Base-by-base conservation (phyloP, 2,888 invertebrate genomes). In the Xylocampa areola region DNA sequence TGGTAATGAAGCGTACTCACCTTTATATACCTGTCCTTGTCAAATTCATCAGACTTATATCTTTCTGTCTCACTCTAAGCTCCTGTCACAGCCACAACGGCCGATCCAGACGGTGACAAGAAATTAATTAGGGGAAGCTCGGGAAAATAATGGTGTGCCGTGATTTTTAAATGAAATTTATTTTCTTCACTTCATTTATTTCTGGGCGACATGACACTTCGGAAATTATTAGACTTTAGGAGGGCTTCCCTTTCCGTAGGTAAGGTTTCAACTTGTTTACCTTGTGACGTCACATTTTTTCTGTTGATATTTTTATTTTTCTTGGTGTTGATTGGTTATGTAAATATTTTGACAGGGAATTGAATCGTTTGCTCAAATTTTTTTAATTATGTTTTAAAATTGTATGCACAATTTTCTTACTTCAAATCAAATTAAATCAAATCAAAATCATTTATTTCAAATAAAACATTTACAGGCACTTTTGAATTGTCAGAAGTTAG, bases 131-230 rank as follows among this genome's bases (percentile, higher is more conserved):
- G 92, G 91, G 90, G 90, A 91, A 90, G 87, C 88, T 82, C 80
- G 85, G 87, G 88, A 89, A 90, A 92, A 93, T 92, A 93, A 93
- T 93, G 92, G 92, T 88, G 80, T 79, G 87, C 88, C 90, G 90
- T 91, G 92, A 92, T 93, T 93, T 93, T 93, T 93, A 92, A 92
- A 93, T 90, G 90, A 90, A 92, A 92, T 92, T 92, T 91, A 92
- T 91, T 92, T 91, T 90, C 91, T 91, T 77, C 92, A 90, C 87
- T 92, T 92, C 93, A 93, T 92, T 92, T 92, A 91, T 92, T 92
- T 88, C 87, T 79, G 81, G 85, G 86, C 86, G 88, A 92, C 92
- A 91, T 92, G 92, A 92, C 93, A 90, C 91, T 90, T 90, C 85
- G 89, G 91, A 91, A 92, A 92, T 92, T 91, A 91, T 92, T 88